A percentile compares a stretch with the other conserved stretches of the same genome.
phyloP scores from a whole-genome alignment of 1,140 invertebrate genomes.

The Drosophila ironensis region DNA sequence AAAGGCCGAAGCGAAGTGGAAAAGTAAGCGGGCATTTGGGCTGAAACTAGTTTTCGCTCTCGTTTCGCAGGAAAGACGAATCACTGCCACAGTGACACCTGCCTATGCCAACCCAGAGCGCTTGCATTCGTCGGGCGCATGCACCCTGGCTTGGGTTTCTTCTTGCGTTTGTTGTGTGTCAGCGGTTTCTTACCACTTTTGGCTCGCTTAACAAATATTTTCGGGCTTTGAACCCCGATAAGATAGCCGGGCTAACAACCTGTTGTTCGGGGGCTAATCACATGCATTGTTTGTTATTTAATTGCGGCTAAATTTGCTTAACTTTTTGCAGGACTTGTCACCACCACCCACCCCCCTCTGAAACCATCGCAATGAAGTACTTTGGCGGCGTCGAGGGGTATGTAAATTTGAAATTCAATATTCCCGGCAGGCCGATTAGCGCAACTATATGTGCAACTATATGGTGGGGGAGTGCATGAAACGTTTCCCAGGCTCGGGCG shows the following conservation, averaged over 20 bases:
- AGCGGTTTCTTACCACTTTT: slow-evolving; percentile 33
- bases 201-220: slow-evolving; percentile 21
- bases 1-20: slow-evolving; percentile 4
- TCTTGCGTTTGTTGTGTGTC: slow-evolving; percentile 9
- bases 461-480: slow-evolving; percentile 6
- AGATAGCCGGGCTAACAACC: slow-evolving; percentile 48
- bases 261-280: slow-evolving; percentile 3
- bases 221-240: slow-evolving; percentile 46
- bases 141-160: slow-evolving; percentile 5
- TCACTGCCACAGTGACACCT: not conserved
- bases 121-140: slow-evolving; percentile 9
- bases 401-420: slow-evolving; percentile 33
- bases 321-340: slow-evolving; percentile 25
- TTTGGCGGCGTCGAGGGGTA: slow-evolving; percentile 73
- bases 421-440: not conserved
- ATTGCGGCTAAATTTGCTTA: slow-evolving; percentile 21
- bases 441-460: too few relatives aligned
- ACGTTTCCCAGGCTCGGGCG: not conserved
- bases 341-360: not conserved
- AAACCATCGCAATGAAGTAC: slow-evolving; percentile 50
- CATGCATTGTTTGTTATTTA: slow-evolving; percentile 28
- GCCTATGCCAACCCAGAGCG: not conserved
- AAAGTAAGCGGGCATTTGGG: slow-evolving; percentile 47
- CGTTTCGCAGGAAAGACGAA: not conserved
- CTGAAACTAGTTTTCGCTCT: slow-evolving; percentile 51